Evolutionary conservation across 2,797 vertebrate species (phyloP).

Genomic region (Coregonus sp.): DNA sequence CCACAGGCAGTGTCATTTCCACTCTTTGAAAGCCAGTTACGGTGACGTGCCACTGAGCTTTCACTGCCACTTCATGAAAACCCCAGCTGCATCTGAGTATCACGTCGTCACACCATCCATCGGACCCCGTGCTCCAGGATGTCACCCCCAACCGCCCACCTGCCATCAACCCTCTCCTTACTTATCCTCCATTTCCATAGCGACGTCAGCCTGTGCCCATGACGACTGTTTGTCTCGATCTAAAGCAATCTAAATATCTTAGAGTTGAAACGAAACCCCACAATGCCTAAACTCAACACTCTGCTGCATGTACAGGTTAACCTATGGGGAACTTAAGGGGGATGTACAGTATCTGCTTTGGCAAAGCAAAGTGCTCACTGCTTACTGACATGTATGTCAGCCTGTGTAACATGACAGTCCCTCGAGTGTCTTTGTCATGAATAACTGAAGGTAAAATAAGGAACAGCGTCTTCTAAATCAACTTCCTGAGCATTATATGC

Average conservation of each 20-base stretch:
- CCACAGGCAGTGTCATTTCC: not conserved
- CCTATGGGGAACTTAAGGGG: not conserved
- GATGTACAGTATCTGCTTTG: not conserved
- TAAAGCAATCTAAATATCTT: conserved; percentile 21
- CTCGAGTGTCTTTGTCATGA: not conserved
- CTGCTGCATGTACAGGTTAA: not conserved
- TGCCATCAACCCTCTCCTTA: conserved; percentile 27
- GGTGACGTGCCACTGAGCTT: conserved; percentile 25
- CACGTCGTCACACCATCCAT: not conserved
- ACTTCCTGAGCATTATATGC: conserved; percentile 22
- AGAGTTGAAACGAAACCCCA: conserved; percentile 1
- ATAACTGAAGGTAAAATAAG: not conserved
- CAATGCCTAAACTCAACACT: not conserved
- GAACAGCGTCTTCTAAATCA: conserved; percentile 7
- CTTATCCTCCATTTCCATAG: conserved; percentile 45
- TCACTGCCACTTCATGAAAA: conserved; percentile 10
- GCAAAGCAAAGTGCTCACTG: conserved; percentile 24
- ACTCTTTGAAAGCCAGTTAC: conserved; percentile 19
- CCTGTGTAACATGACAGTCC: not conserved
- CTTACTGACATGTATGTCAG: conserved; percentile 19
- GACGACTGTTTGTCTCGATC: conserved; percentile 36
- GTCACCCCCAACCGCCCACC: conserved; percentile 25
- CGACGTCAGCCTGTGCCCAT: conserved; percentile 46
- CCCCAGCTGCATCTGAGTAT: not conserved
- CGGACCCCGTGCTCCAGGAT: not conserved